Evolutionary conservation across 2,888 invertebrate genomes (phyloP), one percentile per base, ranked within the genome.

Genomic region (Coenonympha arcania): DNA sequence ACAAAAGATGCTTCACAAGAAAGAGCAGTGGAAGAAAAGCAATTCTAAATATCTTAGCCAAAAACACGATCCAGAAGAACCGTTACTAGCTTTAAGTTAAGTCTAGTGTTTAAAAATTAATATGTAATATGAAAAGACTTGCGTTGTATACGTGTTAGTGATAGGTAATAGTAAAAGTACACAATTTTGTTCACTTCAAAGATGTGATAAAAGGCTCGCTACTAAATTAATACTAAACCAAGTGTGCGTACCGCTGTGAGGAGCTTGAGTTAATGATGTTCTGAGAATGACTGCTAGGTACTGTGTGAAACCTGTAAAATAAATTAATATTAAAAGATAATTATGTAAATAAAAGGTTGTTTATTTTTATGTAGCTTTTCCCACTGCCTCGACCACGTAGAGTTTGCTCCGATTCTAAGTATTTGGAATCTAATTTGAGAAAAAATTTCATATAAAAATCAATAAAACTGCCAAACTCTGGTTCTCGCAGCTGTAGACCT

Each of bases 51-150:
- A 70, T 50, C 58, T 68, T 30, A 79, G 70, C 61, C 73, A 68
- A 59, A 85, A 82, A 62, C 77, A 79, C 58, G 90, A 90, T 62
- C 70, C 88, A 54, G 87, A 88, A 61, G 91, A 91, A 76, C 91
- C 91, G 39, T 76, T 91, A 65, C 71, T 91, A 75, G 91, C 91
- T 49, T 82, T 91, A 76, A 91, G 91, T 87, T 91, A 89, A 88
- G 77, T 65, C 66, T 77, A 77, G 77, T 77, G 71, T 70, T 55
- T 44, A 52, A 58, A 69, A 9, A 33, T 34, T 15, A 39, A 8
- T 36, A 42, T 44, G 20, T 15, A 16, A 40, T 39, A 24, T 43
- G 31, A 68, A 73, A 73, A 80, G 82, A 83, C 83, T 84, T 81
- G 72, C 73, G 57, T 65, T 74, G 37, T 49, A 37, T 70, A 68